Base-by-base conservation (phyloP, 2,888 invertebrate genomes). In the Pseudoips prasinana region DNA sequence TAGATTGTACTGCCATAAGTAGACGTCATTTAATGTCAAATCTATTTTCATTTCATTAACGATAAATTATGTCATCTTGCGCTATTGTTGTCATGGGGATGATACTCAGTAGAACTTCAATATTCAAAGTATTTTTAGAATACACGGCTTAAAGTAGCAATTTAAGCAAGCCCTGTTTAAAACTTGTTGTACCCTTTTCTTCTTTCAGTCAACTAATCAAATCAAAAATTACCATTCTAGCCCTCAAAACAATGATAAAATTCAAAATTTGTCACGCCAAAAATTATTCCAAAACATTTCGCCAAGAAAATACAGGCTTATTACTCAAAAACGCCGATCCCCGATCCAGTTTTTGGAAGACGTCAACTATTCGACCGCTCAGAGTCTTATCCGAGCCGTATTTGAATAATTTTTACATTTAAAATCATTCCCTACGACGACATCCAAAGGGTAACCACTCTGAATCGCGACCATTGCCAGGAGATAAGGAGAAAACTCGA, bases 381-480 rank as follows among this genome's bases (percentile, higher is more conserved):
- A 50, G 51, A 64, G 71, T 70, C 84, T 84, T 82, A 82, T 81
- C 83, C 85, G 59, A 51, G 56, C 37, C 41, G 52, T 44, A 87
- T 88, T 88, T 87, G 86, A 87, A 88, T 88, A 88, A 88, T 88
- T 88, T 86, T 86, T 87, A 86, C 87, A 88, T 88, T 88, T 88
- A 88, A 86, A 88, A 88, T 88, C 88, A 87, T 86, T 87, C 80
- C 81, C 78, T 73, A 79, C 78, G 85, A 83, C 84, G 77, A 83
- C 85, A 84, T 86, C 86, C 85, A 87, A 88, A 87, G 87, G 87
- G 87, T 88, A 88, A 86, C 87, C 85, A 73, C 76, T 71, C 75
- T 55, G 83, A 78, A 84, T 85, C 81, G 84, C 82, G 73, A 80
- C 83, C 86, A 84, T 84, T 82, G 80, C 79, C 72, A 70, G 65